Percentiles rank a stretch among this genome's conserved stretches.
Evolutionary conservation across 2,113 vertebrate species (phyloP).

Genomic region (Theristicus caerulescens): DNA sequence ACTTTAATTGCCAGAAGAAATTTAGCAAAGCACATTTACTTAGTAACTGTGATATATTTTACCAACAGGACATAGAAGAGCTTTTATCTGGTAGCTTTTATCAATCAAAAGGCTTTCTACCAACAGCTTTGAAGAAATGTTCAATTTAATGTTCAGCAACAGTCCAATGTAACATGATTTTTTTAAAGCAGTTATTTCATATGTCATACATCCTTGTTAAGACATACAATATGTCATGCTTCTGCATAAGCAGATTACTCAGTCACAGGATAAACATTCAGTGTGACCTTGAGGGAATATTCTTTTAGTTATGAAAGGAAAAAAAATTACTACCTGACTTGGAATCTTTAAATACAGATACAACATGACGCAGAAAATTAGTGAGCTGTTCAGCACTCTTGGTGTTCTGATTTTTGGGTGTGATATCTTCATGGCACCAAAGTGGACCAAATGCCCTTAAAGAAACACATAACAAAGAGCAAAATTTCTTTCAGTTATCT

Average conservation of each 20-base stretch:
- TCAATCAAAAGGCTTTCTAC: neutral
- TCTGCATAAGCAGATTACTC: neutral
- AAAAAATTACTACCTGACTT: constrained; percentile 85
- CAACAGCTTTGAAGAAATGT: neutral
- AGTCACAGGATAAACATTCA: neutral
- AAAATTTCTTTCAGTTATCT: neutral
- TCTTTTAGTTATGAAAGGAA: neutral
- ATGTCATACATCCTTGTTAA: neutral
- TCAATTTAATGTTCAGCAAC: neutral
- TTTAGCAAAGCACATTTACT: neutral
- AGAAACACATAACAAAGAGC: constrained; percentile 36
- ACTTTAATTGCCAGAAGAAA: neutral
- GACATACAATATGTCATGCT: neutral
- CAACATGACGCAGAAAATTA: constrained; percentile 93
- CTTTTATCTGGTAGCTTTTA: neutral
- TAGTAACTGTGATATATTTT: neutral
- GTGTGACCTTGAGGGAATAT: neutral
- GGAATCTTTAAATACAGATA: constrained; percentile 96
- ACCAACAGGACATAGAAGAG: neutral
- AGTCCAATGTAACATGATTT: neutral
- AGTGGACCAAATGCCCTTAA: constrained; percentile 94
- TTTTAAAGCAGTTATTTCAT: neutral
- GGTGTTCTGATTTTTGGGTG: constrained; percentile 96
- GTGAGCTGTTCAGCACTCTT: constrained; percentile 95
- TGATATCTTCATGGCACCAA: constrained; percentile 98